Base-by-base conservation (phyloP, 1,140 invertebrate genomes). In the Papilio aristodemus region DNA sequence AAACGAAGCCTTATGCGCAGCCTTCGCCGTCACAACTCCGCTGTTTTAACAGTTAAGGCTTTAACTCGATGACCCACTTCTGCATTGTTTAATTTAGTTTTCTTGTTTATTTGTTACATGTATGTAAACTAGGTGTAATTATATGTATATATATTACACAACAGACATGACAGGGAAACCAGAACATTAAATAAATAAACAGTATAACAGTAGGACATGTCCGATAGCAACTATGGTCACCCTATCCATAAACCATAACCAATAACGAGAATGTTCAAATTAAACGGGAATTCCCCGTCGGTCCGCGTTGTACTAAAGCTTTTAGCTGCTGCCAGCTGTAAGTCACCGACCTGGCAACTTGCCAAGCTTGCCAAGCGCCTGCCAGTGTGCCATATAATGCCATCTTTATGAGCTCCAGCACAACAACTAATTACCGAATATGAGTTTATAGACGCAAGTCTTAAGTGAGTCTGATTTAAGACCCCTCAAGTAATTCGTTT, bases 201-300 rank as follows among this genome's bases (percentile, higher is more conserved):
- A n/a, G n/a, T 32, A 32, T 32, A 32, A 32, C 6, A 32, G 27
- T n/a, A 19, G 43, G 43, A 19, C 17, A 19, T 10, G 10, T 13
- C 17, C 43, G 8, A 19, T 9, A 17, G 5, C 17, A 54, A 25
- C 0, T 22, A 54, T 54, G 46, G 46, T 54, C 46, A 54, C 46
- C 46, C 19, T 54, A 54, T 19, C 27, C 27, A 32, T 6, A 32
- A 54, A 10, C 19, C 17, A 22, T 54, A 54, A 54, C 46, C 46
- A 54, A 54, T 54, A 54, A 54, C 46, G 10, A 54, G 19, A 54
- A 22, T 54, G 46, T 54, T 54, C 8, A 54, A 54, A 54, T 54
- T 54, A 22, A 54, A 54, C 46, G 19, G 46, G 46, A 54, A 54
- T 54, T 54, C 19, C 46, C 17, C 43, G 43, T 13, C 46, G 46